Evolutionary conservation across 1,140 invertebrate genomes (phyloP), one percentile per base, ranked within the genome.

Genomic region (Zaprionus ghesquierei): DNA sequence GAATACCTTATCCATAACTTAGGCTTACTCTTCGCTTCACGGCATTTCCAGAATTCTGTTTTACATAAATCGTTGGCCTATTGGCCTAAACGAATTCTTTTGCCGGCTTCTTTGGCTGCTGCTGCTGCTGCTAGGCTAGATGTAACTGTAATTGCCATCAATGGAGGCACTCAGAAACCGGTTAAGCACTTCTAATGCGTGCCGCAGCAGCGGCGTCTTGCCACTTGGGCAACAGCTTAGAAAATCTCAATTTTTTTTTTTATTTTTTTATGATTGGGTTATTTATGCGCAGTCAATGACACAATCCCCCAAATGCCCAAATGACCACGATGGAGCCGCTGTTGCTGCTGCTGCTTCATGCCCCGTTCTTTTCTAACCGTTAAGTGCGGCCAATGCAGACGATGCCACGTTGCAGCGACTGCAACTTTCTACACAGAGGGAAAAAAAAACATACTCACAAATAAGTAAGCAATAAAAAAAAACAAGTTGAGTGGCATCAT

Each of bases 71-170:
- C 75, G 70, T 3, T 60, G 61, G 59, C 59, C 61, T 38, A 38
- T 44, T 51, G 29, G 18, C 15, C 35, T 31, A 41, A 55, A 51
- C 46, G 31, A 56, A 71, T 71, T 56, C 64, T 72, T 6, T 56
- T 49, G 58, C 56, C 23, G n/a, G 3, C 66, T 51, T 51, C 46
- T 51, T 29, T 29, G 15, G 15, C 29, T n/a, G 8, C 63, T 77
- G 58, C 76, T 63, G 60, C 61, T 65, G 60, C 27, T 56, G 33
- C n/a, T 15, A 5, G n/a, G 5, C 38, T 29, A 62, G 18, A 33
- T 62, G 56, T 85, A 87, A 85, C 81, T 78, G 81, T 85, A 66
- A 86, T 75, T 82, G 82, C 50, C 79, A 86, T 81, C 69, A 72
- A 77, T 71, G 51, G 12, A 33, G 20, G 10, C n/a, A 59, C 38